phyloP scores from a whole-genome alignment of 2,888 invertebrate species.

The Pammene aurita region DNA sequence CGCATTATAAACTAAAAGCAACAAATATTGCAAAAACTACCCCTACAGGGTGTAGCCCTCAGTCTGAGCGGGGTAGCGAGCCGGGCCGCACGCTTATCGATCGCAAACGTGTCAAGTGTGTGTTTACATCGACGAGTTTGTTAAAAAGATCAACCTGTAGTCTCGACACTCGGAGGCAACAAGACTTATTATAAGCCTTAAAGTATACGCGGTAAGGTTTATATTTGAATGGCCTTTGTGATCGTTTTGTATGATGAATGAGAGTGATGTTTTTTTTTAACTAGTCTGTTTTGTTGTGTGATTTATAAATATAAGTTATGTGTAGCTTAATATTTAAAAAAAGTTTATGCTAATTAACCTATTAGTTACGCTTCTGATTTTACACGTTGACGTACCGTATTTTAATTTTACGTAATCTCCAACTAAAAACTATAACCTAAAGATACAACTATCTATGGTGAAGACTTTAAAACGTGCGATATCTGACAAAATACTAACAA shows the following conservation, averaged over 20 bases:
- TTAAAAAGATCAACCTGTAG: constrained; percentile 23
- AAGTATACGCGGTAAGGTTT: constrained; percentile 10
- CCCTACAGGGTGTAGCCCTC: constrained; percentile 42
- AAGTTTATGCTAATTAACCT: too few species aligned
- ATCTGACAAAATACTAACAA: too few species aligned
- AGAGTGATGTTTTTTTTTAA: background rate
- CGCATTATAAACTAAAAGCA: constrained; percentile 8
- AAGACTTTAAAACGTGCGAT: too few species aligned
- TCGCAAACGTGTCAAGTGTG: constrained; percentile 52
- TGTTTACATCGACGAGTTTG: constrained; percentile 30
- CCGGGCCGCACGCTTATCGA: constrained; percentile 62
- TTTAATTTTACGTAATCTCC: too few species aligned
- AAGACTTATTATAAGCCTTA: background rate
- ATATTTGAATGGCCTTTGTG: constrained; percentile 1
- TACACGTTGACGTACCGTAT: too few species aligned
- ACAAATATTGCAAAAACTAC: constrained; percentile 1
- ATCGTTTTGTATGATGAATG: background rate
- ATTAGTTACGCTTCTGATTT: too few species aligned
- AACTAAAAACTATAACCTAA: too few species aligned
- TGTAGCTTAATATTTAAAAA: too few species aligned
- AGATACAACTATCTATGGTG: too few species aligned
- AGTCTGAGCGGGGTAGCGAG: constrained; percentile 56
- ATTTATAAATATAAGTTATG: too few species aligned
- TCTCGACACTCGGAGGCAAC: background rate
- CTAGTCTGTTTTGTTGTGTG: background rate